A percentile compares a stretch with the other conserved stretches of the same genome.
Conservation (phyloP, 2,113 vertebrate genomes). For the Cinclus cinclus region DNA sequence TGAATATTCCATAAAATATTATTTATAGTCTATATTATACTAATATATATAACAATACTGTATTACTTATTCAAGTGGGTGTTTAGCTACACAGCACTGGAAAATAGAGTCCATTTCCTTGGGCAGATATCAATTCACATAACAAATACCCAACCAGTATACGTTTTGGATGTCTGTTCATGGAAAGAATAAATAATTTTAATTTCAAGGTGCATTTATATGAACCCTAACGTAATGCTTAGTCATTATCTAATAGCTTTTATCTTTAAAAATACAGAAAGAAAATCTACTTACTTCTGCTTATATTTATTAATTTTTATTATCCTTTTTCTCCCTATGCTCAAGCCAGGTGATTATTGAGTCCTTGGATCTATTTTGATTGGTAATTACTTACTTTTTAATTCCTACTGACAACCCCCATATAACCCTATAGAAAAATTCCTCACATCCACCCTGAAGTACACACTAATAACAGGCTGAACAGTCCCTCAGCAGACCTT, state of each 20-base stretch:
- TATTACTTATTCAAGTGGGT: background rate
- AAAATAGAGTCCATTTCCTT: background rate
- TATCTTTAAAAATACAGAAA: background rate
- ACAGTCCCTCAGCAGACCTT: background rate
- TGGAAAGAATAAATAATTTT: background rate
- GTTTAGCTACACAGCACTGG: background rate
- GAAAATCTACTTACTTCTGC: background rate
- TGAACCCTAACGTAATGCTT: background rate
- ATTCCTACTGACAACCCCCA: background rate
- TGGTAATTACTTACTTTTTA: background rate
- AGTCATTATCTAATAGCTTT: background rate
- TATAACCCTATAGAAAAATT: background rate
- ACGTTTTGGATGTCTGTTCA: background rate
- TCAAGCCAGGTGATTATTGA: background rate
- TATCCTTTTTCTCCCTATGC: fast-evolving
- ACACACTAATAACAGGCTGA: background rate
- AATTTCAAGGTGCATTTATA: background rate
- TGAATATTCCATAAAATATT: background rate
- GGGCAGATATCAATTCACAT: background rate
- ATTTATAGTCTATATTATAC: no score
- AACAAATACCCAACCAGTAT: background rate
- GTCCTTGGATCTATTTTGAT: background rate
- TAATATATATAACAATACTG: background rate
- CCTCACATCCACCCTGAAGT: background rate
- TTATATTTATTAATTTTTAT: background rate